Conservation (phyloP, 2,888 invertebrate species). For the Hyposoter didymator region DNA sequence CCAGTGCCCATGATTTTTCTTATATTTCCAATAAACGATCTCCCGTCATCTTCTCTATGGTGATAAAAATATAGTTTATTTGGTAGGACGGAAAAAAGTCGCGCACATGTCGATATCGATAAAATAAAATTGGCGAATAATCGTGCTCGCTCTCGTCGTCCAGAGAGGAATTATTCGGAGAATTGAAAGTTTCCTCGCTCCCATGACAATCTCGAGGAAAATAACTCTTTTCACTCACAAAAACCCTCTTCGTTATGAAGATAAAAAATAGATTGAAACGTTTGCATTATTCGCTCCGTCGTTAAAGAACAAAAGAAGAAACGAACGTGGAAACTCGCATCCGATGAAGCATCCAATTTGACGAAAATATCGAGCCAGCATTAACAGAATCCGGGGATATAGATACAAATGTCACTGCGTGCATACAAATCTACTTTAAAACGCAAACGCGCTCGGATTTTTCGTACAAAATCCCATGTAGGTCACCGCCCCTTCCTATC, state of each 20-base stretch:
- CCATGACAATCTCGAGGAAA: not conserved
- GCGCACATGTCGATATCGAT: not conserved
- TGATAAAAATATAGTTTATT: constrained; percentile 16
- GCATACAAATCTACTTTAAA: not conserved
- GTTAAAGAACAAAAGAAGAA: not conserved
- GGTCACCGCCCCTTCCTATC: not conserved
- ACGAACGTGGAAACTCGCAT: not conserved
- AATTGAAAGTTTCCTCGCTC: not conserved
- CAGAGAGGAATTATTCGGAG: not conserved
- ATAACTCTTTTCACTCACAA: not conserved
- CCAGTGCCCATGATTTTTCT: constrained; percentile 11
- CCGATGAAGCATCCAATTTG: constrained; percentile 9
- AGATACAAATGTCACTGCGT: not conserved
- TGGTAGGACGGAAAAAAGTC: not conserved
- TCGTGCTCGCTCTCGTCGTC: not conserved
- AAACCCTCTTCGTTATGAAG: not conserved
- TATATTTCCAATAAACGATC: constrained; percentile 5
- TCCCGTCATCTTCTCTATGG: not conserved
- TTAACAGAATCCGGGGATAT: not conserved
- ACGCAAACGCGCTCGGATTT: not conserved
- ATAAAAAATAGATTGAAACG: not conserved
- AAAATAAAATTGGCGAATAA: not conserved
- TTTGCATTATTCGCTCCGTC: not conserved
- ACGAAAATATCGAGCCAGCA: constrained; percentile 6
- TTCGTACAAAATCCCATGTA: constrained; percentile 20